Evolutionary conservation across 2,888 invertebrate species (phyloP), one percentile per base, ranked within the genome.

Genomic region (Leucania comma): DNA sequence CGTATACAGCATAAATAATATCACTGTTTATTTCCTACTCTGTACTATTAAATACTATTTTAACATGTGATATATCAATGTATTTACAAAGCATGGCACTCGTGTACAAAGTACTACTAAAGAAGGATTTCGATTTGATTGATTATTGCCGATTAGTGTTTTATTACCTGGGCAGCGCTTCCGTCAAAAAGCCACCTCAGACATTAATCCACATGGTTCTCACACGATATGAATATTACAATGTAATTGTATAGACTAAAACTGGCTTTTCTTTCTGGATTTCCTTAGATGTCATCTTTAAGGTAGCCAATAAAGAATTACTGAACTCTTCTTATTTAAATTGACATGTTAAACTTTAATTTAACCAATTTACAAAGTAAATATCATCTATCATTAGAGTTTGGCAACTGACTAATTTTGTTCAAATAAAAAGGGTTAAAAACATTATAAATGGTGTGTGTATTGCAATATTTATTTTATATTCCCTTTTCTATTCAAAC

Each of bases 1-100:
- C n/a, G n/a, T n/a, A n/a, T n/a, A n/a, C n/a, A n/a, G n/a, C n/a
- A n/a, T n/a, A n/a, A 42, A 42, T 42, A 42, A 5, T 14, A 1
- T 26, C 42, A 56, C 61, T 58, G 53, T 32, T 70, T 58, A 77
- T 65, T 81, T 14, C 26, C 64, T 51, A 17, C 54, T 62, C 22
- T 35, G 29, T 35, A 60, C 22, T 35, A 24, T 74, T 73, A 32
- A 48, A 61, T 29, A 75, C 57, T 62, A 74, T 67, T 80, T 58
- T 67, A 75, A 54, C 61, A 54, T 62, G 75, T 46, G 70, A 54
- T 77, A 77, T 61, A 61, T 50, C 17, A 51, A 57, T 75, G 48
- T 80, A 76, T 67, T 61, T 67, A 81, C 81, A 78, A 81, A 81
- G 81, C 70, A 32, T 64, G 53, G 48, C 29, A 35, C 20, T 29